These are phyloP conservation scores for Trinorchestia longiramus DNA, from an alignment of 1,140 invertebrate species.

Conservation along the genomic window DNA sequence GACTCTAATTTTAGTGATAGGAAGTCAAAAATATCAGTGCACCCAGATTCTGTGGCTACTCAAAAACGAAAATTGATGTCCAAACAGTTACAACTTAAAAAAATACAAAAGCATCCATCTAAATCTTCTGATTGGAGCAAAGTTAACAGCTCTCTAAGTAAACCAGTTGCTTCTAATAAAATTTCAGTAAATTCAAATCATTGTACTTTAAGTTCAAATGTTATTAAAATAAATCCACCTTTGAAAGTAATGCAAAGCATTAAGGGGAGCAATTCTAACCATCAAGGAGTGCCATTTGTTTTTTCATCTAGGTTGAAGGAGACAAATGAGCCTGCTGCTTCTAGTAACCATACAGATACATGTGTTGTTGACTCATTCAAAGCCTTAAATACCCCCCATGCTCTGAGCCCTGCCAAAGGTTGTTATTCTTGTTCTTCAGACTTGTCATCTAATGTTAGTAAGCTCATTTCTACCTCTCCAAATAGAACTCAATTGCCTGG, in stretches of 20 bases:
- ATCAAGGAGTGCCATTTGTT: not conserved
- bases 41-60: not conserved
- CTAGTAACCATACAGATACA: not conserved
- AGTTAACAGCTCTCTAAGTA: not conserved
- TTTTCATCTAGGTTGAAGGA: not conserved
- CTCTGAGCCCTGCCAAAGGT: not conserved
- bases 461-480: not conserved
- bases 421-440: not conserved
- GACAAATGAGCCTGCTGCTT: not conserved
- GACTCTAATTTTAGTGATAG: not conserved
- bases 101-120: not conserved
- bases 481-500: not conserved
- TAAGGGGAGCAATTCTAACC: not conserved
- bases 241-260: not conserved
- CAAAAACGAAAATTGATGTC: not conserved
- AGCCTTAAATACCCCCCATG: not conserved
- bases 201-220: not conserved
- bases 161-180: constrained; percentile 4
- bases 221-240: constrained; percentile 41
- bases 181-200: not conserved
- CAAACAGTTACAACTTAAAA: not conserved
- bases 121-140: not conserved
- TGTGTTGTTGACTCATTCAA: not conserved
- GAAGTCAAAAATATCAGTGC: not conserved
- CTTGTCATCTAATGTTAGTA: not conserved